Base-by-base conservation (phyloP, 2,888 invertebrate genomes). In the Taphrorychus bicolor region DNA sequence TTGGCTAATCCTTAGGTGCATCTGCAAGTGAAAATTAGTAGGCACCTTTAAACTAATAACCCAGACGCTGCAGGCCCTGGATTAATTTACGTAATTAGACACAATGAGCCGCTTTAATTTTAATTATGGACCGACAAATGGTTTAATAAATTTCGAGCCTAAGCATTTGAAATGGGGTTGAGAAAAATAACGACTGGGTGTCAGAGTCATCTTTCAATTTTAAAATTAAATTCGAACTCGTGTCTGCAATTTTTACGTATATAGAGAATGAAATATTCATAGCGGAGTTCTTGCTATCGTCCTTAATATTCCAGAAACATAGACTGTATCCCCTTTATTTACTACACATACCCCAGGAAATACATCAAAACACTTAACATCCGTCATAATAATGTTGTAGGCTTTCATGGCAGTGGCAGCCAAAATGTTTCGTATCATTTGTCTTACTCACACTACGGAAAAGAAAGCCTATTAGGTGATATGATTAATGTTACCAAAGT, bases 401-500 rank as follows among this genome's bases (percentile, higher is more conserved):
- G 32, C 40, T 59, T 59, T 64, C 58, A 24, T 22, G 49, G 19
- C 17, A 56, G 32, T 14, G 58, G 52, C 64, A 64, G 41, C 64
- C 32, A 52, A 58, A 64, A 64, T 58, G 51, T 58, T 64, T 60
- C 21, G 22, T 42, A 22, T 40, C 66, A 57, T 66, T 66, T 66
- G 66, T 66, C 66, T 61, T 66, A 23, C 60, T 66, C 66, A 61
- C 66, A 51, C 66, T 56, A 41, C 61, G 24, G 42, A 52, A 51
- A 23, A 52, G 32, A 42, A 66, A 54, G 59, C 59, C 54, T 66
- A 66, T 59, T 59, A 59, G 66, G 54, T 57, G 52, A 51, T 60
- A 57, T 66, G 66, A 66, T 66, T 66, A 66, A 66, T 66, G 66
- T 66, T 57, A 7, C 16, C 54, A 41, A 22, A 61, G 61, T 66